phyloP scores from a whole-genome alignment of 2,797 vertebrate species.

The Amphiprion clarkii region DNA sequence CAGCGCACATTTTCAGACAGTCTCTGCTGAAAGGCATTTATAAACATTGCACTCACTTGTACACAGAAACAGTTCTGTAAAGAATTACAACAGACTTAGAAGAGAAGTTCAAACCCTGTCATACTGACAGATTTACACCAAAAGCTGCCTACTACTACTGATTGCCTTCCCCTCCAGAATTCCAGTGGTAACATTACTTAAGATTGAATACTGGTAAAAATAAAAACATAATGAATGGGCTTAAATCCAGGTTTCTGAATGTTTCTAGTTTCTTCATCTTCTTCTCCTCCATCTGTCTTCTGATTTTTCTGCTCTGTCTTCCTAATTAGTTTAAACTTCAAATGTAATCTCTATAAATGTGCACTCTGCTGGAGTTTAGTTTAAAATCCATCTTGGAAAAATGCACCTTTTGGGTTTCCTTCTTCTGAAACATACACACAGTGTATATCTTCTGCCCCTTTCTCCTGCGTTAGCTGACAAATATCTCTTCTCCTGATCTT shows the following conservation, averaged over 20 bases:
- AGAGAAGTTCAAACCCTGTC: slow-evolving; percentile 14
- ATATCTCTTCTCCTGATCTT: not conserved
- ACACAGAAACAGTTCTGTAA: not conserved
- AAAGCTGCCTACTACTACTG: slow-evolving; percentile 2
- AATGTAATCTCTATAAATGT: slow-evolving; percentile 31
- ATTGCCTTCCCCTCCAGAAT: slow-evolving; percentile 1
- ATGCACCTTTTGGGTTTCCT: slow-evolving; percentile 21
- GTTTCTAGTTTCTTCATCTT: too few species aligned
- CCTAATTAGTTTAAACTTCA: slow-evolving; percentile 34
- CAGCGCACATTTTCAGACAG: not conserved
- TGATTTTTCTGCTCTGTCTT: slow-evolving; percentile 1
- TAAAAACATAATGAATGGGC: not conserved
- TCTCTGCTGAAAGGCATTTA: slow-evolving; percentile 20
- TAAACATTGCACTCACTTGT: not conserved
- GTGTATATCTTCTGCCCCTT: not conserved
- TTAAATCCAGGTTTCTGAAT: too few species aligned
- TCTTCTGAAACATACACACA: not conserved
- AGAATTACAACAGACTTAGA: slow-evolving; percentile 1
- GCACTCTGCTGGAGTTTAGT: slow-evolving; percentile 30
- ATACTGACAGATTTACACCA: not conserved
- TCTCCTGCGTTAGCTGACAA: not conserved
- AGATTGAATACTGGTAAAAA: not conserved
- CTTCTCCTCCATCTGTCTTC: slow-evolving; percentile 18
- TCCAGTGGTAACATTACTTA: slow-evolving; percentile 7
- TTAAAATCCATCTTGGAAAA: slow-evolving; percentile 28